A percentile compares a stretch with the other conserved stretches of the same genome.
phyloP scores from a whole-genome alignment of 1,140 invertebrate species.

The Chrysomallon squamiferum region DNA sequence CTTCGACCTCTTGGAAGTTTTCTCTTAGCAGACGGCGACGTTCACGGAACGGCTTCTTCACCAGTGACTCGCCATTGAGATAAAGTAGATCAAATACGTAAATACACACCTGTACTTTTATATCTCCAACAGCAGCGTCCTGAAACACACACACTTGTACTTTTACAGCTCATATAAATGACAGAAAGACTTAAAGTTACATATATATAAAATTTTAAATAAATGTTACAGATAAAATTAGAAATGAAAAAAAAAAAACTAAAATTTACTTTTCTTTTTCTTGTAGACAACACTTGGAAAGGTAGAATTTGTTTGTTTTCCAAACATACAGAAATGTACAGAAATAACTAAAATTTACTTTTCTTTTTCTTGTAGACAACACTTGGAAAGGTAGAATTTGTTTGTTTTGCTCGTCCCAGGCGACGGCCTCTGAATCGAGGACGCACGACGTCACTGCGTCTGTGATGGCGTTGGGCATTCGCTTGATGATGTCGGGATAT shows the following conservation, averaged over 20 bases:
- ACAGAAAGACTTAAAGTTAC: neutral
- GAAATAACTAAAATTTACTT: no score
- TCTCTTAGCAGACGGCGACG: conserved; percentile 78
- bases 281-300: conserved; percentile 95
- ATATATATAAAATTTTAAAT: no score
- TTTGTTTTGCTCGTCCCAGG: conserved; percentile 89
- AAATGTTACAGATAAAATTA: no score
- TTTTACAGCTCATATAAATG: neutral
- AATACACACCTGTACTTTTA: conserved; percentile 97
- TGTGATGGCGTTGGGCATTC: conserved; percentile 65
- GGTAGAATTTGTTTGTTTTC: conserved; percentile 91
- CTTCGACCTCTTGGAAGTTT: conserved; percentile 75
- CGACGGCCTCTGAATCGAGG: conserved; percentile 96
- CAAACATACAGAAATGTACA: no score
- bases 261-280: conserved; percentile 88
- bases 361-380: conserved; percentile 93
- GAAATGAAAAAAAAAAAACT: no score
- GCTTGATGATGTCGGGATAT: conserved; percentile 93
- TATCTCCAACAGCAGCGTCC: conserved; percentile 86
- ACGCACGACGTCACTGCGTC: conserved; percentile 81
- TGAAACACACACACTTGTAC: conserved; percentile 51
- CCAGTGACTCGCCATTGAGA: conserved; percentile 88
- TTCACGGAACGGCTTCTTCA: conserved; percentile 79
- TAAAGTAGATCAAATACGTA: conserved; percentile 98
- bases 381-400: conserved; percentile 97